A percentile compares a stretch with the other conserved stretches of the same genome.
Evolutionary conservation across 2,113 vertebrate species (phyloP).

Genomic region (Machaerirhynchus nigripectus): DNA sequence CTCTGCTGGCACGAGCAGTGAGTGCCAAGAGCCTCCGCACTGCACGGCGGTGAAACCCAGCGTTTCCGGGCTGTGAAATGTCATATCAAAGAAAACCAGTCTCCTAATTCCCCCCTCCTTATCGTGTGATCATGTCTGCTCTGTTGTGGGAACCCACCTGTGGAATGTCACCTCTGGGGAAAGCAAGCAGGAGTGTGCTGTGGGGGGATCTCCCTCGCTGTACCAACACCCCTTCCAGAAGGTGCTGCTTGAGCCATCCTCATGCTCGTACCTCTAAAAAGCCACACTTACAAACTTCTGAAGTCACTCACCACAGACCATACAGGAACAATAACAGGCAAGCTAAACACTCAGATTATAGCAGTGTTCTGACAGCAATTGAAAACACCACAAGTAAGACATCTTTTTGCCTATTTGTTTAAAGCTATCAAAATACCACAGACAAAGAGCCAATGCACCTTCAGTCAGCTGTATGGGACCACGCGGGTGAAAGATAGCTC

Average conservation of each 20-base stretch:
- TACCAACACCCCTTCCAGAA: accelerated
- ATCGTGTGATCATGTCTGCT: accelerated
- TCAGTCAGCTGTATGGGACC: not conserved
- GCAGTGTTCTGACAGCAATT: not conserved
- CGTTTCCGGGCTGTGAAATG: not conserved
- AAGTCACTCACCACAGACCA: not conserved
- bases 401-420: not conserved
- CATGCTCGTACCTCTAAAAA: not conserved
- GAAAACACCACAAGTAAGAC: not conserved
- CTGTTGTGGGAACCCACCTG: not conserved
- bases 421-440: not conserved
- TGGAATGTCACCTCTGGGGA: not conserved
- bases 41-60: accelerated
- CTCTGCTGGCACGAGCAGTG: accelerated
- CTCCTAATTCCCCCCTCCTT: not conserved
- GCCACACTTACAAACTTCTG: not conserved
- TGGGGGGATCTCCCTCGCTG: not conserved
- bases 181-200: not conserved
- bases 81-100: accelerated
- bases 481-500: not conserved
- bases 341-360: not conserved
- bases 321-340: not conserved
- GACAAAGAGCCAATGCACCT: not conserved
- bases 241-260: not conserved
- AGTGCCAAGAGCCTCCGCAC: not conserved